Percentiles rank a stretch among this genome's conserved stretches.
phyloP scores from a whole-genome alignment of 2,113 vertebrate species.

The Panthera leo region DNA sequence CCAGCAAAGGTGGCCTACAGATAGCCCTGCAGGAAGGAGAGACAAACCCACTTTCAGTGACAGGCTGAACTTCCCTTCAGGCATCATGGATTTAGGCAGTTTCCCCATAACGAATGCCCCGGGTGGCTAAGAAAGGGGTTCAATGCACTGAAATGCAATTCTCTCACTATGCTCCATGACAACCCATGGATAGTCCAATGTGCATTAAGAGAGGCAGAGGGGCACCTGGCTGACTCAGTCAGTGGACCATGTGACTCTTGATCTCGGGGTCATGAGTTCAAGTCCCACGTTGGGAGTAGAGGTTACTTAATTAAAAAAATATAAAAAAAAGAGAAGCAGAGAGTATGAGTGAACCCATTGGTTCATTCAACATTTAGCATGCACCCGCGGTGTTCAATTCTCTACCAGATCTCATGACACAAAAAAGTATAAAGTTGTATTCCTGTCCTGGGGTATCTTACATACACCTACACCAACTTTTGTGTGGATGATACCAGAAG shows the following conservation, averaged over 20 bases:
- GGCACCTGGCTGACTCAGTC: too few relatives aligned
- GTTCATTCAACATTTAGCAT: background rate
- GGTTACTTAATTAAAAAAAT: too few relatives aligned
- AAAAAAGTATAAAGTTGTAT: background rate
- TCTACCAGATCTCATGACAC: background rate
- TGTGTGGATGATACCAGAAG: background rate
- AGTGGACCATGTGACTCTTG: too few relatives aligned
- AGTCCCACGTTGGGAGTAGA: too few relatives aligned
- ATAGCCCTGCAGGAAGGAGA: background rate
- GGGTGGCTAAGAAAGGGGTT: background rate
- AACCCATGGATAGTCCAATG: background rate
- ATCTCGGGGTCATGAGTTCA: too few relatives aligned
- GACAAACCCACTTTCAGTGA: background rate
- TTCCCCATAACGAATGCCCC: background rate
- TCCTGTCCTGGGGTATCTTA: background rate
- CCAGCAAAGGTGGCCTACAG: background rate
- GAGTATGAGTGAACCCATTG: background rate
- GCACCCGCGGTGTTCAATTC: background rate
- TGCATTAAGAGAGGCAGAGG: too few relatives aligned
- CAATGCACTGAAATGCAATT: accelerated
- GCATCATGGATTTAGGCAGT: background rate
- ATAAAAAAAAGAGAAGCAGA: background rate
- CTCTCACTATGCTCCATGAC: background rate
- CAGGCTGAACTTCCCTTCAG: background rate
- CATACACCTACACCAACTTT: background rate